Conservation (phyloP, 2,888 invertebrate genomes). For the Cryptops parisi region DNA sequence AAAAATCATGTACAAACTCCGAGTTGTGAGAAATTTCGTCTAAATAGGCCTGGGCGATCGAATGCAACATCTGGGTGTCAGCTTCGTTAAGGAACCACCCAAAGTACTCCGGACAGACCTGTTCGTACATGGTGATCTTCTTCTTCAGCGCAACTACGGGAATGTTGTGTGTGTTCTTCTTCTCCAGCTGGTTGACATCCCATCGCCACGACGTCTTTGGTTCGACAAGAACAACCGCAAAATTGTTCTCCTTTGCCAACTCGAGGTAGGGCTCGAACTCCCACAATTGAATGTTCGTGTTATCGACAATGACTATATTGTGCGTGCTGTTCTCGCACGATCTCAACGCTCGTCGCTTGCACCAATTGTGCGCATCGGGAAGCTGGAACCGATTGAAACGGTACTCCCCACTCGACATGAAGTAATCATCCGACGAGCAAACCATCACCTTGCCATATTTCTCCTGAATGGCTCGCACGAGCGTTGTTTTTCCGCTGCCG, state of each 20-base stretch:
- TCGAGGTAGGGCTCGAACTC: background rate
- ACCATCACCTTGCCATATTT: background rate
- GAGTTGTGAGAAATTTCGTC: background rate
- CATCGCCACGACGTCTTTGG: background rate
- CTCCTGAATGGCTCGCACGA: background rate
- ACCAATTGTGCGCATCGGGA: background rate
- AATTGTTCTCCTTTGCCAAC: background rate
- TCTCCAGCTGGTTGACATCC: background rate
- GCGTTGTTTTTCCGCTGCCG: background rate
- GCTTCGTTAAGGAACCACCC: background rate
- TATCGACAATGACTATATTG: background rate
- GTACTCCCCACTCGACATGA: background rate
- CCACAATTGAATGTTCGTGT: background rate
- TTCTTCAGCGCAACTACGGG: background rate
- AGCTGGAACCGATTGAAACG: background rate
- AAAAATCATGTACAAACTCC: no score
- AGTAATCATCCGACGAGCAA: background rate
- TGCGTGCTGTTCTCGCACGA: background rate
- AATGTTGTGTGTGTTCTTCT: background rate
- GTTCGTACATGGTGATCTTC: background rate
- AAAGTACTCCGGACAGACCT: background rate
- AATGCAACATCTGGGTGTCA: background rate
- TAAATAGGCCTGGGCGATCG: background rate
- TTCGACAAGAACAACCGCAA: background rate
- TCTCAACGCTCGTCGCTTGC: background rate